Evolutionary conservation across 2,113 vertebrate genomes (phyloP).

Genomic region (Oryzias melastigma): DNA sequence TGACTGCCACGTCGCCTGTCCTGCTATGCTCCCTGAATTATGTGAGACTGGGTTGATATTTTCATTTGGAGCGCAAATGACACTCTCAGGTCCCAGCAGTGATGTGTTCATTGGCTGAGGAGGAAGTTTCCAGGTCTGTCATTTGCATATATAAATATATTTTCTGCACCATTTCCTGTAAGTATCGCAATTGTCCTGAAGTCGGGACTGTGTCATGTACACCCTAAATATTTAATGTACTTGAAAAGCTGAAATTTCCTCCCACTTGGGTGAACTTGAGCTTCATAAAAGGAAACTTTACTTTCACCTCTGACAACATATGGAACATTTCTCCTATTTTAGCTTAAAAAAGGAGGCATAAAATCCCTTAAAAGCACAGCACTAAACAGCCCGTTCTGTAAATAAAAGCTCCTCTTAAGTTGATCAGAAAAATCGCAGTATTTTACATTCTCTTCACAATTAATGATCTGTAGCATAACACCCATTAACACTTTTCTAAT

Average conservation of each 20-base stretch:
- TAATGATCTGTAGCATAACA: constrained; percentile 75
- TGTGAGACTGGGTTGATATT: constrained; percentile 49
- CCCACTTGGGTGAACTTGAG: constrained; percentile 26
- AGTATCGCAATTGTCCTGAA: constrained; percentile 54
- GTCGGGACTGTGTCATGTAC: constrained; percentile 61
- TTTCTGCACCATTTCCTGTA: constrained; percentile 67
- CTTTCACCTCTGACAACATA: constrained; percentile 4
- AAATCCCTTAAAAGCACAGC: background rate
- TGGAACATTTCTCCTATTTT: constrained; percentile 1
- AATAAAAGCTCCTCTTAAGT: background rate
- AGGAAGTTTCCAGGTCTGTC: constrained; percentile 54
- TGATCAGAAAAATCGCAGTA: constrained; percentile 41
- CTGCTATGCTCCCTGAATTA: constrained; percentile 61
- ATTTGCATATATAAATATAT: constrained; percentile 69
- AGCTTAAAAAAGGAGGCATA: background rate
- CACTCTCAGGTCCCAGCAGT: constrained; percentile 42
- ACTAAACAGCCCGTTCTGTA: background rate
- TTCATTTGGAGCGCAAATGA: constrained; percentile 62
- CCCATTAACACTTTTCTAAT: constrained; percentile 79
- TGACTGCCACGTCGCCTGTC: constrained; percentile 69
- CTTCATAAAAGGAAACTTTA: constrained; percentile 18
- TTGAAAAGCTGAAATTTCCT: constrained; percentile 38
- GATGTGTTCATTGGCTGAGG: constrained; percentile 62
- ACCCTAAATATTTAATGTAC: constrained; percentile 65
- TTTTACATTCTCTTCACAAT: constrained; percentile 59